Evolutionary conservation across 2,113 vertebrate genomes (phyloP).

Genomic region (Thamnaconus septentrionalis): DNA sequence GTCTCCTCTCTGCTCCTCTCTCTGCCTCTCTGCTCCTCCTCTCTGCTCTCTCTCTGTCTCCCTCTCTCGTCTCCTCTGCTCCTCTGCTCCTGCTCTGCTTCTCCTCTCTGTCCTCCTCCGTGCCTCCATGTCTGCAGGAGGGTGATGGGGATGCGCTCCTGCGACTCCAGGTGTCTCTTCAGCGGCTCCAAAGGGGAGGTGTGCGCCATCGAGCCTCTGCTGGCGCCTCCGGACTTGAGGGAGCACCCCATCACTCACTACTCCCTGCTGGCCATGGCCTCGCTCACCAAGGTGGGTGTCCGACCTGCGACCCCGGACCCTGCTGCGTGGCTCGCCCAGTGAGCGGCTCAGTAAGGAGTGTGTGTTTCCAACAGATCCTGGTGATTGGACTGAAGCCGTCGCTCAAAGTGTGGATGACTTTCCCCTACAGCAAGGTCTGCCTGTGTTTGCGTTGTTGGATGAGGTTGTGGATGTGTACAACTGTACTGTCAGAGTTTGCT

Average conservation of each 20-base stretch:
- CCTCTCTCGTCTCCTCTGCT: no score
- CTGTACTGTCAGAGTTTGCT: neutral
- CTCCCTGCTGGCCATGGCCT: slow-evolving; percentile 94
- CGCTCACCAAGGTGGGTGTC: slow-evolving; percentile 87
- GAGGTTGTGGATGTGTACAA: no score
- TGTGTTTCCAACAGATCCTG: slow-evolving; percentile 80
- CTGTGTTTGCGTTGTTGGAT: neutral
- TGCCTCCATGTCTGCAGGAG: slow-evolving; percentile 74
- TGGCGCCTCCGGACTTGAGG: slow-evolving; percentile 85
- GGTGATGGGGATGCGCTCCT: slow-evolving; percentile 96
- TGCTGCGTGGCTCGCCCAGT: neutral
- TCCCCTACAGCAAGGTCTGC: slow-evolving; percentile 91
- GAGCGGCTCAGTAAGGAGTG: neutral
- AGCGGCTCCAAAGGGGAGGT: slow-evolving; percentile 98
- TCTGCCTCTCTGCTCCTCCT: no score
- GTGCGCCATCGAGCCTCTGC: slow-evolving; percentile 92
- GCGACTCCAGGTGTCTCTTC: slow-evolving; percentile 95
- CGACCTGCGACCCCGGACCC: neutral
- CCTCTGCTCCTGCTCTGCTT: no score
- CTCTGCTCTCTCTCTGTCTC: no score
- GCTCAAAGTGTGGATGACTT: slow-evolving; percentile 98
- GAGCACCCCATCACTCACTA: slow-evolving; percentile 95
- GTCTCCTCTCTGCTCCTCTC: no score
- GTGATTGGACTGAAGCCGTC: slow-evolving; percentile 96
- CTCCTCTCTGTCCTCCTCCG: neutral